Evolutionary conservation across 2,797 vertebrate species (phyloP).

Genomic region (Limnodromus scolopaceus): DNA sequence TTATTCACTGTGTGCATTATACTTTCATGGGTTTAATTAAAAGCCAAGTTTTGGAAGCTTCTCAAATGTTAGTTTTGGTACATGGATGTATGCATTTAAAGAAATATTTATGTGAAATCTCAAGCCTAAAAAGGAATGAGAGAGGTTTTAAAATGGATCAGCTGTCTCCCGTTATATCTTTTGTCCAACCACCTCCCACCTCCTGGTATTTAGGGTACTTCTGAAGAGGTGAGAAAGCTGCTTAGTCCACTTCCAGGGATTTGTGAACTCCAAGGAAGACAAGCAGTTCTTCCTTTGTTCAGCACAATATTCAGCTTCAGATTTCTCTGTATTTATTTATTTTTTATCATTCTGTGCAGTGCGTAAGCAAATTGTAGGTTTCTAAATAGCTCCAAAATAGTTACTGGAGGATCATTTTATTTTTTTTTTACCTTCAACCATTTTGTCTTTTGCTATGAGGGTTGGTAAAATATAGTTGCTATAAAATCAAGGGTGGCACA

Average conservation of each 20-base stretch:
- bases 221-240: neutral
- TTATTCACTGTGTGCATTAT: slow-evolving; percentile 70
- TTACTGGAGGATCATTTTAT: neutral
- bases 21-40: slow-evolving; percentile 73
- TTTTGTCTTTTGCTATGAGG: neutral
- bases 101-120: slow-evolving; percentile 53
- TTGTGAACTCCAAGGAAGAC: neutral
- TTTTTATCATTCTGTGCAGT: neutral
- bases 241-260: neutral
- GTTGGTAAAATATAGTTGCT: neutral
- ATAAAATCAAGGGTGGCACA: neutral
- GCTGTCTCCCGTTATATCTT: neutral
- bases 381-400: neutral
- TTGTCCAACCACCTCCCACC: neutral
- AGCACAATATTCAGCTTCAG: neutral
- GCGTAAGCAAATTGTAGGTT: neutral
- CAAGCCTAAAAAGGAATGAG: neutral
- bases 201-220: neutral
- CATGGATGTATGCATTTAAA: slow-evolving; percentile 29
- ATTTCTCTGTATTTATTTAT: neutral
- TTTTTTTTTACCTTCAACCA: neutral
- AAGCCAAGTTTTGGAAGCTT: slow-evolving; percentile 71
- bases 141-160: neutral
- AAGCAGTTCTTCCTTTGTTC: neutral
- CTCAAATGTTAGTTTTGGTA: slow-evolving; percentile 58